These are phyloP conservation scores for Thumatha senex DNA, from an alignment of 2,888 invertebrate species.

Conservation along the genomic window DNA sequence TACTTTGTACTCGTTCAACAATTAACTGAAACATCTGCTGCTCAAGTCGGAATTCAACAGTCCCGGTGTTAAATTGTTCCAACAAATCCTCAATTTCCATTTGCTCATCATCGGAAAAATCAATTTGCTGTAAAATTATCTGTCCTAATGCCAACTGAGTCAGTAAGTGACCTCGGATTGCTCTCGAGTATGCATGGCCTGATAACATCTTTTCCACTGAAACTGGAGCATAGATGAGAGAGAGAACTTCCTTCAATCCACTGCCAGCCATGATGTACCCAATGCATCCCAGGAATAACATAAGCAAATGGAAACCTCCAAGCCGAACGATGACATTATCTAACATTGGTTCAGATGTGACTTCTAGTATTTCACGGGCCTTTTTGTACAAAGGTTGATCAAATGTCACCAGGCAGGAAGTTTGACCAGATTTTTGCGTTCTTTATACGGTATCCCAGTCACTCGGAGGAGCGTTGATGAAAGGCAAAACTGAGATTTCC, in stretches of 20 bases:
- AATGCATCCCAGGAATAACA: conserved; percentile 33
- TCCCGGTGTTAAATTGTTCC: too few species aligned
- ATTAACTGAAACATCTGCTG: too few species aligned
- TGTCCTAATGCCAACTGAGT: conserved; percentile 1
- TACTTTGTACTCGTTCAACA: too few species aligned
- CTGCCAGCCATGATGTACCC: conserved; percentile 38
- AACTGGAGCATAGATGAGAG: conserved; percentile 29
- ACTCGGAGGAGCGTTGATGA: neutral
- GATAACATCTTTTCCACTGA: conserved; percentile 34
- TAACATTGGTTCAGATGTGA: too few species aligned
- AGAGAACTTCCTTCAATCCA: conserved; percentile 33
- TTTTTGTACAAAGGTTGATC: too few species aligned
- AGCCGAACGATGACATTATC: too few species aligned
- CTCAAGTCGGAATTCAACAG: too few species aligned
- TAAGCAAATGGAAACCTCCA: too few species aligned
- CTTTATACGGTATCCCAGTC: conserved; percentile 1
- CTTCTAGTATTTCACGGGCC: too few species aligned
- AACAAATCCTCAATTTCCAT: too few species aligned
- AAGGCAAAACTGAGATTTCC: neutral
- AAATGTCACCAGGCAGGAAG: too few species aligned
- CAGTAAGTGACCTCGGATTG: conserved; percentile 11
- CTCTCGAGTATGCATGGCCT: conserved; percentile 35
- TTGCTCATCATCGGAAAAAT: too few species aligned
- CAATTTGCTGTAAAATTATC: neutral
- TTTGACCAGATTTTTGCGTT: conserved; percentile 21